phyloP scores from a whole-genome alignment of 2,888 invertebrate species.

The Chesias legatella region DNA sequence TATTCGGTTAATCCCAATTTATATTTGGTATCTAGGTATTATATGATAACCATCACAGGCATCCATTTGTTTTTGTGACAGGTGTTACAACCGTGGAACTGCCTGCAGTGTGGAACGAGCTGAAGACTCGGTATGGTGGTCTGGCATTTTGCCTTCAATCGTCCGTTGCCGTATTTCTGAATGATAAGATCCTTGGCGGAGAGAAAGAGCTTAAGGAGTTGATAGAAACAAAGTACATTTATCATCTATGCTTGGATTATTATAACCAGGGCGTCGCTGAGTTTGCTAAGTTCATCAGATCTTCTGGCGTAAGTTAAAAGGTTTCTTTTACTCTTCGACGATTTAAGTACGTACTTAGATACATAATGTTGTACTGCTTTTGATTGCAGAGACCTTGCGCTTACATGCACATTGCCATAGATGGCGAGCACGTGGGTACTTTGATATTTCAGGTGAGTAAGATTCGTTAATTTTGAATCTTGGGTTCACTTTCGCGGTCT shows the following conservation, averaged over 20 bases:
- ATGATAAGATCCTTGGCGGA: slow-evolving; percentile 76
- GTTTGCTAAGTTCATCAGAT: slow-evolving; percentile 61
- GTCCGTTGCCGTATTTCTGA: slow-evolving; percentile 70
- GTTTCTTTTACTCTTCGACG: background rate
- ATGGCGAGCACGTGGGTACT: slow-evolving; percentile 65
- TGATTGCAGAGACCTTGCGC: slow-evolving; percentile 79
- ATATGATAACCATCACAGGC: too few species aligned
- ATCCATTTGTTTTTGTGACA: slow-evolving; percentile 27
- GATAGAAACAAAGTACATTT: slow-evolving; percentile 64
- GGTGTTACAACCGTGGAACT: slow-evolving; percentile 65
- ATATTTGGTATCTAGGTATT: too few species aligned
- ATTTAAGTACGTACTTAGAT: too few species aligned
- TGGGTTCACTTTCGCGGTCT: background rate
- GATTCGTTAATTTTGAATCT: background rate
- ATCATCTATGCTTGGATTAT: slow-evolving; percentile 67
- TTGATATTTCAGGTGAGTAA: slow-evolving; percentile 80
- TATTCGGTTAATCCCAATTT: too few species aligned
- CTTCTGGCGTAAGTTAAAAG: slow-evolving; percentile 57
- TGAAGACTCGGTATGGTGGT: slow-evolving; percentile 65
- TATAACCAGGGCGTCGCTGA: slow-evolving; percentile 57
- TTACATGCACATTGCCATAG: slow-evolving; percentile 76
- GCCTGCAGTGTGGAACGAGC: slow-evolving; percentile 52
- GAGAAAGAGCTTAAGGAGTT: slow-evolving; percentile 67
- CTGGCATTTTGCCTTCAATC: slow-evolving; percentile 63
- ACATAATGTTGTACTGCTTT: too few species aligned